These are phyloP conservation scores for Nomada goodeniana DNA, from an alignment of 2,888 invertebrate genomes.

Conservation along the genomic window DNA sequence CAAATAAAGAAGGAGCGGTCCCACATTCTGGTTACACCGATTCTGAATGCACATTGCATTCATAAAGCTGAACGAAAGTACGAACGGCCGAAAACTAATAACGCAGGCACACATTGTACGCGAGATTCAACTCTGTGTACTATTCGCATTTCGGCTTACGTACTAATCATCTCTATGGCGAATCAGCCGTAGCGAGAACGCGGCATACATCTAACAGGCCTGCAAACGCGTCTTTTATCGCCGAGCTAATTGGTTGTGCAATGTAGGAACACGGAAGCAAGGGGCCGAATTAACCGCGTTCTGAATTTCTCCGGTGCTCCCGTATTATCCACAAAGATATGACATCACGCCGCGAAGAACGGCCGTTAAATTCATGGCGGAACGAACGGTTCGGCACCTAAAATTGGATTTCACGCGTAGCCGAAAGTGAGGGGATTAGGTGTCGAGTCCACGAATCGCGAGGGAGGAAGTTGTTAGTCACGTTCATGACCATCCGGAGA, in stretches of 20 bases:
- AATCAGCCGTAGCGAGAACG: neutral
- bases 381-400: neutral
- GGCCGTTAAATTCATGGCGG: neutral
- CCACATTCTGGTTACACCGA: too few relatives aligned
- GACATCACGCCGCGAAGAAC: neutral
- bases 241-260: slow-evolving; percentile 37
- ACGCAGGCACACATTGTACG: too few relatives aligned
- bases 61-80: too few relatives aligned
- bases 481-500: slow-evolving; percentile 39
- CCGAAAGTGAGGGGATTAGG: slow-evolving; percentile 30
- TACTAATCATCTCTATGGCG: neutral
- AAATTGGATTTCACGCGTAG: slow-evolving; percentile 28
- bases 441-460: slow-evolving; percentile 12
- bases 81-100: too few relatives aligned
- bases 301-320: slow-evolving; percentile 16
- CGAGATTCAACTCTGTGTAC: too few relatives aligned
- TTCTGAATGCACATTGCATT: too few relatives aligned
- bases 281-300: slow-evolving; percentile 31
- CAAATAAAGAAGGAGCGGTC: too few relatives aligned
- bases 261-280: slow-evolving; percentile 7
- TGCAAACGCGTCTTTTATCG: slow-evolving; percentile 40
- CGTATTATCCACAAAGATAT: slow-evolving; percentile 13
- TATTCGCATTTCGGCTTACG: neutral
- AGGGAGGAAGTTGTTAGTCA: slow-evolving; percentile 46
- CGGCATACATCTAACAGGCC: neutral